Evolutionary conservation across 2,797 vertebrate genomes (phyloP).

Genomic region (Halcyon chelicuti): DNA sequence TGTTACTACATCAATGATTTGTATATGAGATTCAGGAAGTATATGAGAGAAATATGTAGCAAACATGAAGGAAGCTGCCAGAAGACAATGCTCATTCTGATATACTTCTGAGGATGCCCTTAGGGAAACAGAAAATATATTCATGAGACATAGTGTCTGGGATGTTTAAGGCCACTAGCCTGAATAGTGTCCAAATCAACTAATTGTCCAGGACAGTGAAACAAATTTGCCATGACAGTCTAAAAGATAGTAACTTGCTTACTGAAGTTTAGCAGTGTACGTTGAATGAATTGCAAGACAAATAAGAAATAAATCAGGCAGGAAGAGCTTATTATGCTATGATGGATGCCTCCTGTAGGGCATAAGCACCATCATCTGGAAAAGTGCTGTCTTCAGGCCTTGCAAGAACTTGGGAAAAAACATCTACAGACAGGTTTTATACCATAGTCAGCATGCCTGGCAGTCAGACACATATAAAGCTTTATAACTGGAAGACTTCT

Average conservation of each 20-base stretch:
- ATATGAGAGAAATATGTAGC: background rate
- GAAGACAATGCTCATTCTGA: background rate
- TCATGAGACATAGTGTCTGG: background rate
- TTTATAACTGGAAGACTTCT: background rate
- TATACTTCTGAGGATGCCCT: background rate
- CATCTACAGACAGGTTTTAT: background rate
- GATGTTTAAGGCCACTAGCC: background rate
- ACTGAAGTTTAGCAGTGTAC: background rate
- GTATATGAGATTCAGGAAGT: background rate
- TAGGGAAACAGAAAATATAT: background rate
- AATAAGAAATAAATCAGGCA: slow-evolving; percentile 31
- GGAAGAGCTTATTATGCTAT: background rate
- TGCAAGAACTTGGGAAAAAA: background rate
- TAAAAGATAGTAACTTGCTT: slow-evolving; percentile 12
- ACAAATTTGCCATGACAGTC: slow-evolving; percentile 1
- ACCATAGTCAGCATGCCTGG: background rate
- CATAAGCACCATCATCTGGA: background rate
- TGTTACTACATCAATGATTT: background rate
- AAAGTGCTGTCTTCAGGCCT: slow-evolving; percentile 9
- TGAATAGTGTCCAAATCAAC: background rate
- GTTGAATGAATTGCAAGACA: slow-evolving; percentile 5
- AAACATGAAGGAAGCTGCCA: background rate
- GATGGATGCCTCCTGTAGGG: slow-evolving; percentile 12
- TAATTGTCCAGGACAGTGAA: slow-evolving; percentile 1
- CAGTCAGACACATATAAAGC: background rate